A percentile compares a stretch with the other conserved stretches of the same genome.
phyloP scores from a whole-genome alignment of 2,113 vertebrate genomes.

The Scomber colias region DNA sequence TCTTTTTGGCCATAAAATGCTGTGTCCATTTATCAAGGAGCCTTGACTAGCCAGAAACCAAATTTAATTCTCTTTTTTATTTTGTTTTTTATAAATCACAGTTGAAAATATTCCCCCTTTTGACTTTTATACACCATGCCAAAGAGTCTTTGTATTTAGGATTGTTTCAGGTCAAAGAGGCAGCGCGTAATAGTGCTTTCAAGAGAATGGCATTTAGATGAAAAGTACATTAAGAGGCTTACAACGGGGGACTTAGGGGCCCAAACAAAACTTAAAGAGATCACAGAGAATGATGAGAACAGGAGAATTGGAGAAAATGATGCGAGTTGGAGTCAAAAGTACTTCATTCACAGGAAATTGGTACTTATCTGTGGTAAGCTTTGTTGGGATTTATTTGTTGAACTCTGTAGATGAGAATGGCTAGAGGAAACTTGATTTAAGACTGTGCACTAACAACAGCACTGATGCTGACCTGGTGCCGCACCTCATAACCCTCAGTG shows the following conservation, averaged over 20 bases:
- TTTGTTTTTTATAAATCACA: constrained; percentile 16
- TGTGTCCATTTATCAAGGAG: constrained; percentile 37
- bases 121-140: constrained; percentile 21
- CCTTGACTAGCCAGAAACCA: constrained; percentile 3
- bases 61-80: constrained; percentile 11
- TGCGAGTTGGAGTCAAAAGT: constrained; percentile 53
- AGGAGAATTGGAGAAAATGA: constrained; percentile 46
- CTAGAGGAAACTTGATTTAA: constrained; percentile 71
- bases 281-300: constrained; percentile 52
- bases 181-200: constrained; percentile 18
- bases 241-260: constrained; percentile 31
- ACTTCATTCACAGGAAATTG: constrained; percentile 79
- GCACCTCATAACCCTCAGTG: constrained; percentile 30
- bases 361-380: constrained; percentile 73
- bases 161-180: constrained; percentile 44
- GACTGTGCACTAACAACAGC: constrained; percentile 51
- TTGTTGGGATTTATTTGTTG: constrained; percentile 68
- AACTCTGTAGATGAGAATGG: constrained; percentile 62
- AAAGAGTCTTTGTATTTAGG: constrained; percentile 27
- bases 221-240: constrained; percentile 52
- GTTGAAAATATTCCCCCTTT: constrained; percentile 18
- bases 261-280: constrained; percentile 45
- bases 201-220: constrained; percentile 39
- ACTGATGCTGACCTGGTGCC: constrained; percentile 55
- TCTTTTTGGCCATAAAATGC: constrained; percentile 32